Base-by-base conservation (phyloP, 2,888 invertebrate species). In the Drosophila robusta region DNA sequence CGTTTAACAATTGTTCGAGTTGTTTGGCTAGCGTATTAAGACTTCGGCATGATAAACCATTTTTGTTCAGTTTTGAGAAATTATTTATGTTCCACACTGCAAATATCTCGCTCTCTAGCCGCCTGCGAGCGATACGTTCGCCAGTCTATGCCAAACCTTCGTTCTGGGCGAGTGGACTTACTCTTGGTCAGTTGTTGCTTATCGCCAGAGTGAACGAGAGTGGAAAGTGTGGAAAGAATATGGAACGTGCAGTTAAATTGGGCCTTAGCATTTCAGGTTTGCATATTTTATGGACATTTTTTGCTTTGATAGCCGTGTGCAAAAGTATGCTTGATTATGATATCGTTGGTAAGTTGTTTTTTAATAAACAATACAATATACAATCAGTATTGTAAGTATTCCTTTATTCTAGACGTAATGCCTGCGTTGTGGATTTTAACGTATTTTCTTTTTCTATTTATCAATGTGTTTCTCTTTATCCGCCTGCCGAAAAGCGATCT, bases 31-130 rank as follows among this genome's bases (percentile, higher is more conserved):
- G 57, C n/a, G 57, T 50, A 50, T 51, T 12, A 5, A 9, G 11
- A 22, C 3, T 29, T 50, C 50, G 14, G 3, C 36, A 39, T 18
- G 7, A 16, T n/a, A 0, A 18, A 14, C 8, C 1, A 32, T 0
- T 12, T 32, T 4, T 32, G 6, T 29, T 29, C 5, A 22, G 12
- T 4, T 12, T 6, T 32, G 11, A n/a, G 4, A 18, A 44, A 8
- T 29, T 11, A 51, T 45, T 51, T 45, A 45, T 11, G 32, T 64
- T 64, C 64, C 64, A 64, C 64, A 39, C 38, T 11, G 11, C 2
- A 36, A 42, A 42, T n/a, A 7, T 49, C 26, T 38, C 42, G 26
- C 42, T 38, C 42, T 50, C 22, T 11, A 18, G 5, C 11, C 5
- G 64, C 7, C 14, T 2, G 5, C 5, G 22, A 16, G 29, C 16